Evolutionary conservation across 1,140 invertebrate genomes (phyloP).

Genomic region (Euwallacea similis): DNA sequence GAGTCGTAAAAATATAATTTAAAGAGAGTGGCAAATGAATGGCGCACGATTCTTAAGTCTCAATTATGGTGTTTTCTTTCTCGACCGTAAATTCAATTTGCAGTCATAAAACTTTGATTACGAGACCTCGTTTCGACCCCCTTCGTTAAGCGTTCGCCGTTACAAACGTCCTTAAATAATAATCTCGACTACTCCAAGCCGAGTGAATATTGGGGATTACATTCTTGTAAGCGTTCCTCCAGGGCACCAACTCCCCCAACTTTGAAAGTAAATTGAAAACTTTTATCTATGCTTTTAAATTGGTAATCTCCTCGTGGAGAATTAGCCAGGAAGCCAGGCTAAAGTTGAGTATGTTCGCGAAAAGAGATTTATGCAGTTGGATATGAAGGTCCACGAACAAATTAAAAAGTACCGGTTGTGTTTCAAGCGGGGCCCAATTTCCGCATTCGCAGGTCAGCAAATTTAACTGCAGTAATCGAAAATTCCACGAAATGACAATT

Average conservation of each 20-base stretch:
- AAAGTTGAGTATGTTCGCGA: neutral
- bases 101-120: conserved; percentile 35
- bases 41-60: conserved; percentile 20
- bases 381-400: conserved; percentile 3
- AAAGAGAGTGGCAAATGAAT: conserved; percentile 18
- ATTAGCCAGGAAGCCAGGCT: neutral
- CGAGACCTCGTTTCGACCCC: conserved; percentile 10
- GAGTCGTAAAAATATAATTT: conserved; percentile 29
- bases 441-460: neutral
- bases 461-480: too few relatives aligned
- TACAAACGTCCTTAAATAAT: conserved; percentile 29
- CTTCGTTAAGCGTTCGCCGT: conserved; percentile 21
- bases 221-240: neutral
- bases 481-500: too few relatives aligned
- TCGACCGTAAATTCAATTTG: conserved; percentile 35
- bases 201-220: conserved; percentile 1
- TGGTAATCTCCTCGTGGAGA: neutral
- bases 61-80: conserved; percentile 36
- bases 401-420: conserved; percentile 20
- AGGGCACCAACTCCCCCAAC: neutral
- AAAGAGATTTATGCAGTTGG: neutral
- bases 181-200: conserved; percentile 13
- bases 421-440: conserved; percentile 12
- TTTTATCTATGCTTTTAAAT: too few relatives aligned
- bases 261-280: neutral